Evolutionary conservation across 2,797 vertebrate genomes (phyloP).

Genomic region (Sparus aurata): DNA sequence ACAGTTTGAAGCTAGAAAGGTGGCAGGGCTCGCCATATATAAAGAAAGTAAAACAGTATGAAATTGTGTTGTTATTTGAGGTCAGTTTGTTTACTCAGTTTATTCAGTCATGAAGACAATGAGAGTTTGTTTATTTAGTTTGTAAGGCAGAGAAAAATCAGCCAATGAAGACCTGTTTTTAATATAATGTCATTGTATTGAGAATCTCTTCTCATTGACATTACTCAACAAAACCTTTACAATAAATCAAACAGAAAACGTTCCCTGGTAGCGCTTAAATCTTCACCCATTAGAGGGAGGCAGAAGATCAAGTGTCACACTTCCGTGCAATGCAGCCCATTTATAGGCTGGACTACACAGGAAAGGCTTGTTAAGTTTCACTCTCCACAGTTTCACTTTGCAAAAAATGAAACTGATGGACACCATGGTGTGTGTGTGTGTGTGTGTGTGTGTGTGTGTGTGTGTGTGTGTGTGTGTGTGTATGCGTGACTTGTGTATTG

Average conservation of each 20-base stretch:
- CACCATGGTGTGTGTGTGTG: not conserved
- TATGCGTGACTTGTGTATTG: not conserved
- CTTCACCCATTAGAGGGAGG: not conserved
- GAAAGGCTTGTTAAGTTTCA: slow-evolving; percentile 38
- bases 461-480: not conserved
- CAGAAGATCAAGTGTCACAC: not conserved
- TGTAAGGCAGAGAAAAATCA: no score
- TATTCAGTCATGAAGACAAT: no score
- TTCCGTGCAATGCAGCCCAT: not conserved
- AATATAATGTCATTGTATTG: no score
- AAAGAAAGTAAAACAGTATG: no score
- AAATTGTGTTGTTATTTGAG: no score
- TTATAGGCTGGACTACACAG: not conserved
- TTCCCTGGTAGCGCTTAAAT: not conserved
- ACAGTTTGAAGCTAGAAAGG: no score
- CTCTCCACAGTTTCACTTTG: slow-evolving; percentile 60
- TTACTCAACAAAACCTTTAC: not conserved
- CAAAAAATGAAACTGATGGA: slow-evolving; percentile 62
- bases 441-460: not conserved
- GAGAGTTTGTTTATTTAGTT: no score
- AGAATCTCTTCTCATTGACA: no score
- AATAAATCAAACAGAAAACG: not conserved
- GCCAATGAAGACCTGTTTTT: no score
- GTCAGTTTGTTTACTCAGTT: no score
- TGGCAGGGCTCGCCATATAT: no score